A percentile compares a stretch with the other conserved stretches of the same genome.
Evolutionary conservation across 30 jellyfish, hydroid and myxozoan species (phyloP).

Genomic region (Mastigias papua): DNA sequence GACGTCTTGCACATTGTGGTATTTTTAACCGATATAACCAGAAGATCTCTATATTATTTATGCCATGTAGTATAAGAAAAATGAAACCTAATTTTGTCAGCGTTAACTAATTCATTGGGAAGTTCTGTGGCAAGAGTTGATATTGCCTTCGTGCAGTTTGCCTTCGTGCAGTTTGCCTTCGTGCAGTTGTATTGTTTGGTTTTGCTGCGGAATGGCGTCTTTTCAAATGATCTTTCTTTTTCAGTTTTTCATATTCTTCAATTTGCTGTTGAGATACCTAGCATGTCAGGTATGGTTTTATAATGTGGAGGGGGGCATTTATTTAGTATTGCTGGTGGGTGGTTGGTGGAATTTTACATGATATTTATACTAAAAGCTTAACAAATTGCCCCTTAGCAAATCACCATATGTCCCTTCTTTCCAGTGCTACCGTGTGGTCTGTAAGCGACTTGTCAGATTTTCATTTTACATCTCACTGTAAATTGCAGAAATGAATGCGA

Average conservation of each 20-base stretch:
- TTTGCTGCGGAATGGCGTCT: not conserved
- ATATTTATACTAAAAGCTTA: too few species aligned
- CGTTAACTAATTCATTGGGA: not conserved
- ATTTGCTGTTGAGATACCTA: constrained; percentile 33
- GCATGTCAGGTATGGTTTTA: constrained; percentile 43
- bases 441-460: too few species aligned
- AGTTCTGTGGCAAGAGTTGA: not conserved
- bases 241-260: constrained; percentile 16
- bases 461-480: too few species aligned
- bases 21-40: too few species aligned
- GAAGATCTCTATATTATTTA: too few species aligned
- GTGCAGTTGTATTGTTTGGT: not conserved
- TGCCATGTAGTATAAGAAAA: not conserved
- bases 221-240: not conserved
- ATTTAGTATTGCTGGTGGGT: not conserved
- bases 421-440: too few species aligned
- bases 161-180: not conserved
- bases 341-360: too few species aligned
- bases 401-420: too few species aligned
- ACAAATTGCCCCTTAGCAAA: too few species aligned
- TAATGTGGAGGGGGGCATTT: not conserved
- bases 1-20: too few species aligned
- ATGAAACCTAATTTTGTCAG: not conserved
- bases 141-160: not conserved
- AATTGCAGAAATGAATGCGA: too few species aligned